A percentile compares a stretch with the other conserved stretches of the same genome.
Conservation (phyloP, 2,888 invertebrate species). For the Caenorhabditis sp. region DNA sequence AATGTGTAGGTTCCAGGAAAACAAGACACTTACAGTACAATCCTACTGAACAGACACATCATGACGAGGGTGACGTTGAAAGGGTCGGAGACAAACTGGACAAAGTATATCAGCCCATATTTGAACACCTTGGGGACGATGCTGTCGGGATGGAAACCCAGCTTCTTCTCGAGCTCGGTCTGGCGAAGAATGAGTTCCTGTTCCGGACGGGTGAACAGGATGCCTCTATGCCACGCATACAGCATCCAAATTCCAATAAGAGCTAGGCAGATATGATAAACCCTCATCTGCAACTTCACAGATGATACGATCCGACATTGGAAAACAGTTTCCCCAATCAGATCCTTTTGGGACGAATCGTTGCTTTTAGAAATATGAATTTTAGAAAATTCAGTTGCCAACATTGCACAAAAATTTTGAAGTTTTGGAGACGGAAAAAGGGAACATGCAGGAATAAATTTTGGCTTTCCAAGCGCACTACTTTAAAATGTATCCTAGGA, state of each 20-base stretch:
- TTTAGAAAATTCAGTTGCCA: too few species aligned
- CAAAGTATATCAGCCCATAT: slow-evolving; percentile 1
- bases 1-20: background rate
- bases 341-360: background rate
- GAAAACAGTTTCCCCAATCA: background rate
- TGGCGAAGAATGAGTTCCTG: background rate
- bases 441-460: background rate
- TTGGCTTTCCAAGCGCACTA: background rate
- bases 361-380: too few species aligned
- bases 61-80: slow-evolving; percentile 27
- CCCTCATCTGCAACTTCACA: background rate
- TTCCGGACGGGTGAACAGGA: background rate
- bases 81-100: slow-evolving; percentile 16
- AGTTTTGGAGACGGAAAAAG: background rate
- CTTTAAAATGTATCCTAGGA: slow-evolving; percentile 15
- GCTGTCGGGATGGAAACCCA: background rate
- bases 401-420: background rate
- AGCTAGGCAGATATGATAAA: slow-evolving; percentile 12
- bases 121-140: background rate
- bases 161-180: background rate
- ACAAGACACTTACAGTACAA: slow-evolving; percentile 18
- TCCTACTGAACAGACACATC: slow-evolving; percentile 15
- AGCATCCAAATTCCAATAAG: slow-evolving; percentile 12
- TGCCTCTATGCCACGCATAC: slow-evolving; percentile 8
- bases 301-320: background rate